Percentiles rank a stretch among this genome's conserved stretches.
Conservation (phyloP, 2,888 invertebrate species). For the Zhengitettix transpicula region DNA sequence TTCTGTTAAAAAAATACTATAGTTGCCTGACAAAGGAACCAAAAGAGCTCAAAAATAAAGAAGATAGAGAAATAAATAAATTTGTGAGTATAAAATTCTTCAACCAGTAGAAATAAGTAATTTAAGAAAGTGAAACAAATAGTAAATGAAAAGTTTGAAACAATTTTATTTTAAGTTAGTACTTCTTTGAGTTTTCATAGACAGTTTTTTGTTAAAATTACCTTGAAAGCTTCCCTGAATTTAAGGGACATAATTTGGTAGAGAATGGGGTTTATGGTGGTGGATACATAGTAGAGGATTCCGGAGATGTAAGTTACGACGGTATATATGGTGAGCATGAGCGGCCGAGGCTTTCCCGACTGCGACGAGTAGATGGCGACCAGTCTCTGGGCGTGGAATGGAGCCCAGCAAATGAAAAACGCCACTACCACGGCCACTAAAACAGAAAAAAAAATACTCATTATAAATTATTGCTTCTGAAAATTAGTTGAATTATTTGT, state of each 20-base stretch:
- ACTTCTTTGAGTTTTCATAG: too few relatives aligned
- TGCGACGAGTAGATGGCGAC: slow-evolving; percentile 44
- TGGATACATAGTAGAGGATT: slow-evolving; percentile 30
- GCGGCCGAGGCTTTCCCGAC: slow-evolving; percentile 5
- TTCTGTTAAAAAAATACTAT: too few relatives aligned
- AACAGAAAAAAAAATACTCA: slow-evolving; percentile 33
- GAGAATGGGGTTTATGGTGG: slow-evolving; percentile 33
- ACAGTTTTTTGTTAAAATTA: slow-evolving; percentile 1
- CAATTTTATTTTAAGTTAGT: too few relatives aligned
- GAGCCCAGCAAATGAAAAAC: slow-evolving; percentile 80
- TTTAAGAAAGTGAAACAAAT: too few relatives aligned
- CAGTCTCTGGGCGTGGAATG: slow-evolving; percentile 83
- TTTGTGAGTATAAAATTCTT: too few relatives aligned
- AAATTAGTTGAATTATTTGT: neutral
- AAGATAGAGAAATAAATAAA: too few relatives aligned
- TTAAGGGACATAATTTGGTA: slow-evolving; percentile 33
- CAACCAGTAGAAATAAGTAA: too few relatives aligned
- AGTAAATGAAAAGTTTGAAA: too few relatives aligned
- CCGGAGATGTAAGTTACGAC: slow-evolving; percentile 30
- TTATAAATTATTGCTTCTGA: neutral
- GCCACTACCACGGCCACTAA: slow-evolving; percentile 71
- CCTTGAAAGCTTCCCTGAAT: slow-evolving; percentile 31
- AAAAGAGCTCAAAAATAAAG: too few relatives aligned
- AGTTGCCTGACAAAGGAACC: too few relatives aligned
- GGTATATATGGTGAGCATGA: slow-evolving; percentile 18